Evolutionary conservation across 2,888 invertebrate species (phyloP).

Genomic region (Zhuqinia jingwanae): DNA sequence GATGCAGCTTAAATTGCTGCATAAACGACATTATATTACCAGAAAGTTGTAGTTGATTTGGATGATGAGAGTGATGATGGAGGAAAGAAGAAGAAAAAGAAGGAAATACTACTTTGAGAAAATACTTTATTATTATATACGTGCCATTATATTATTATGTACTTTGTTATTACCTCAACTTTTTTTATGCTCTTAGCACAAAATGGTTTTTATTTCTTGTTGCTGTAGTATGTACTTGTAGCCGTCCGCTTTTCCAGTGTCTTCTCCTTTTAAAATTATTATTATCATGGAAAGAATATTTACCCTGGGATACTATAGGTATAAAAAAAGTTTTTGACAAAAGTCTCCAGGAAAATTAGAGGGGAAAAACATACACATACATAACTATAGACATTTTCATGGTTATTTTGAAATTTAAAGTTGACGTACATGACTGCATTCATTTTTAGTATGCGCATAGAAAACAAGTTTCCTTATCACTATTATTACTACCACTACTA

Average conservation of each 20-base stretch:
- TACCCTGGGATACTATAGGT: constrained; percentile 46
- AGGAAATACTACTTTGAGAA: not conserved
- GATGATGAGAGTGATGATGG: constrained; percentile 2
- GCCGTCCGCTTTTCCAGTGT: not conserved
- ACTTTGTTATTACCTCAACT: constrained; percentile 40
- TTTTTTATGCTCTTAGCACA: constrained; percentile 10
- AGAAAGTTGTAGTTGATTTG: constrained; percentile 36
- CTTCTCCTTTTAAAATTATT: constrained; percentile 30
- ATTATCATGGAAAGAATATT: constrained; percentile 48
- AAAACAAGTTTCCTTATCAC: constrained; percentile 57
- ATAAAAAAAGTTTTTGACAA: constrained; percentile 52
- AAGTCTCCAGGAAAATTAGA: constrained; percentile 31
- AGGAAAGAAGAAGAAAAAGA: not conserved
- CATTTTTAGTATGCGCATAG: constrained; percentile 8
- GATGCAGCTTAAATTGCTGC: constrained; percentile 47
- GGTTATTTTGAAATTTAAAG: constrained; percentile 45
- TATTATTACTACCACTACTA: constrained; percentile 36
- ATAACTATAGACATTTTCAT: constrained; percentile 35
- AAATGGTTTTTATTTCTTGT: constrained; percentile 6
- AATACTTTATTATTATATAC: constrained; percentile 31
- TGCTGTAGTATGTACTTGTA: not conserved
- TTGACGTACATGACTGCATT: constrained; percentile 43
- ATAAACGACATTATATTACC: constrained; percentile 30
- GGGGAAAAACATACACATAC: constrained; percentile 3
- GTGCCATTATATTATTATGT: not conserved